phyloP scores from a whole-genome alignment of 2,888 invertebrate species.

The Lasioglossum vierecki region DNA sequence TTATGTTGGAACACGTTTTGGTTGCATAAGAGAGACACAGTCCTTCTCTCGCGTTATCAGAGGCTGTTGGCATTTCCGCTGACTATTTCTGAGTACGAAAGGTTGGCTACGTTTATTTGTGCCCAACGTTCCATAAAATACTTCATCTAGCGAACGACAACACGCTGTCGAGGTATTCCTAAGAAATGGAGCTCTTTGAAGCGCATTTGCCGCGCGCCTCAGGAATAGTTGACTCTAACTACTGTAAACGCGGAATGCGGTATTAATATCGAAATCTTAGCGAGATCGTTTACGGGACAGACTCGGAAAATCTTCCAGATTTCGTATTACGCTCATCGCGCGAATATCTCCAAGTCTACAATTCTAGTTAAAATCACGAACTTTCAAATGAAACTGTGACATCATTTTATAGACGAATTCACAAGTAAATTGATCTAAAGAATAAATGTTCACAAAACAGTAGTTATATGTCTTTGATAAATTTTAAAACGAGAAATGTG shows the following conservation, averaged over 20 bases:
- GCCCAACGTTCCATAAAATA: constrained; percentile 25
- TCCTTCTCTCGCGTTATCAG: neutral
- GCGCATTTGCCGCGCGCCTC: neutral
- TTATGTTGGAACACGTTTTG: neutral
- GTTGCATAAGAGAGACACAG: neutral
- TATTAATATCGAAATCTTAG: constrained; percentile 13
- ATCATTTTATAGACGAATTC: neutral
- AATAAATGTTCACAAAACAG: neutral
- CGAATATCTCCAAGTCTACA: too few relatives aligned
- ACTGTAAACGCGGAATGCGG: constrained; percentile 13
- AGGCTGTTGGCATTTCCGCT: neutral
- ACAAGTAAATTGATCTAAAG: neutral
- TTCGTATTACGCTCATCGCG: neutral
- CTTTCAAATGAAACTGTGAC: neutral
- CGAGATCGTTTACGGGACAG: neutral
- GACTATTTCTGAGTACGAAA: neutral
- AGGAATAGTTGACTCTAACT: constrained; percentile 32
- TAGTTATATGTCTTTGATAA: neutral
- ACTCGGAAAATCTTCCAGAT: neutral
- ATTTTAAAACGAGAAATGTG: neutral
- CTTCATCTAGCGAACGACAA: constrained; percentile 13
- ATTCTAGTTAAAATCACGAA: neutral
- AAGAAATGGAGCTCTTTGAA: constrained; percentile 39
- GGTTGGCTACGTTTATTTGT: neutral
- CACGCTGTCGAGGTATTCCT: constrained; percentile 11